phyloP scores from a whole-genome alignment of 2,797 vertebrate species.

The Gorsachius magnificus region DNA sequence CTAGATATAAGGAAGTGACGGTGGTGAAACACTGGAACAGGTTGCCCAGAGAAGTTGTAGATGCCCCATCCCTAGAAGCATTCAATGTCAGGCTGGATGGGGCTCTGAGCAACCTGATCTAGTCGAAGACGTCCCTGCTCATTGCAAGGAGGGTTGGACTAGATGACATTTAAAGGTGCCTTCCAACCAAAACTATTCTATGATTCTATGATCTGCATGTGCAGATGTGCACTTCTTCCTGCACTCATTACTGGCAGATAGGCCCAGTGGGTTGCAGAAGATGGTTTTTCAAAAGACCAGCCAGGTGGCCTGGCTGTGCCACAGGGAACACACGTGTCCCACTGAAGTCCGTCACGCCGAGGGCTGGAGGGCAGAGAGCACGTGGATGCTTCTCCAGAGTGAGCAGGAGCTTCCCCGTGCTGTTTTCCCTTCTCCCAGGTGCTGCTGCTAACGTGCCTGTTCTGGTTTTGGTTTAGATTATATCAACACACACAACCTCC shows the following conservation, averaged over 20 bases:
- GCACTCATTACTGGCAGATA: neutral
- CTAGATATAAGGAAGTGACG: neutral
- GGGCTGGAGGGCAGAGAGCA: neutral
- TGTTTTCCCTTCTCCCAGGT: neutral
- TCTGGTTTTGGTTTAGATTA: conserved; percentile 91
- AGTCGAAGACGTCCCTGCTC: neutral
- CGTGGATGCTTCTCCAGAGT: neutral
- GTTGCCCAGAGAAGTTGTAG: neutral
- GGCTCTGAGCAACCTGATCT: neutral
- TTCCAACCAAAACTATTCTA: neutral
- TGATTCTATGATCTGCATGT: neutral
- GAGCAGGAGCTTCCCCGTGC: neutral
- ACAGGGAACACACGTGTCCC: neutral
- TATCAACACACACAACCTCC: conserved; percentile 87
- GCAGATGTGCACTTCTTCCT: neutral
- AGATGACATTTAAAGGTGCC: neutral
- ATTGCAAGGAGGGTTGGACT: neutral
- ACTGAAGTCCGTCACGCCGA: neutral
- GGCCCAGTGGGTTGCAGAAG: neutral
- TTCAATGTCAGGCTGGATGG: neutral
- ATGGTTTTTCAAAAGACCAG: neutral
- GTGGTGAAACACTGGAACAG: neutral
- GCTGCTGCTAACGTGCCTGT: conserved; percentile 41
- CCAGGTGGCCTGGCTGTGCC: neutral
- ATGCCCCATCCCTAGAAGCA: neutral